Evolutionary conservation across 2,113 vertebrate genomes (phyloP), one percentile per base, ranked within the genome.

Genomic region (Paraplagusia blochii): DNA sequence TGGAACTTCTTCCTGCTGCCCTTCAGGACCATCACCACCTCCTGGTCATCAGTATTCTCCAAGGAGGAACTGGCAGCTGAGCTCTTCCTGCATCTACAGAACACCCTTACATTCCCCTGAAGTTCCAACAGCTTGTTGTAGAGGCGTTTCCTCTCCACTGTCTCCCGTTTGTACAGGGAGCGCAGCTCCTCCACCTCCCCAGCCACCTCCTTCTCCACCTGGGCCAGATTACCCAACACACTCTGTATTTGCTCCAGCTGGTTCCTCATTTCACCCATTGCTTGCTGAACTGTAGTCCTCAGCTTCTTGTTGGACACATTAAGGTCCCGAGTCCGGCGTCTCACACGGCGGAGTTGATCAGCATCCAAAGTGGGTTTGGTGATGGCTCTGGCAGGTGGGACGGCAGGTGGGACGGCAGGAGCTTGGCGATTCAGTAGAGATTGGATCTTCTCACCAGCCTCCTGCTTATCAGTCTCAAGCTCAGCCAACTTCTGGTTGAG

Each of bases 51-150:
- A 1, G 51, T 36, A 4, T 58, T 67, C 47, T 86, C 86, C 57
- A 88, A n/a, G 13, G 79, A 79, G 39, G 55, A 53, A 18, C 43
- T 51, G 35, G 67, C 42, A 43, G 18, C 9, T 0, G 68, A 13
- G 52, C 63, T 72, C 34, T 39, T 76, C 65, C 87, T 72, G 66
- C 83, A 85, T 56, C 85, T 71, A 13, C 85, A 88, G 72, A 90
- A 89, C n/a, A 89, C 80, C 14, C 76, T 50, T 52, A 89, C 82
- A 53, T 88, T 89, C 13, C 87, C 87, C 65, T 85, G 80, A 17
- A 88, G 80, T 72, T 89, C 88, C 51, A 88, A 69, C 53, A 88
- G 77, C 59, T 84, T 63, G 45, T 85, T 88, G 55, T 84, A 82
- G 4, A 89, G 65, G 16, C 72, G 62, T 54, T 64, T 83, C 57